Base-by-base conservation (phyloP, 2,888 invertebrate species). In the Cabera pusaria region DNA sequence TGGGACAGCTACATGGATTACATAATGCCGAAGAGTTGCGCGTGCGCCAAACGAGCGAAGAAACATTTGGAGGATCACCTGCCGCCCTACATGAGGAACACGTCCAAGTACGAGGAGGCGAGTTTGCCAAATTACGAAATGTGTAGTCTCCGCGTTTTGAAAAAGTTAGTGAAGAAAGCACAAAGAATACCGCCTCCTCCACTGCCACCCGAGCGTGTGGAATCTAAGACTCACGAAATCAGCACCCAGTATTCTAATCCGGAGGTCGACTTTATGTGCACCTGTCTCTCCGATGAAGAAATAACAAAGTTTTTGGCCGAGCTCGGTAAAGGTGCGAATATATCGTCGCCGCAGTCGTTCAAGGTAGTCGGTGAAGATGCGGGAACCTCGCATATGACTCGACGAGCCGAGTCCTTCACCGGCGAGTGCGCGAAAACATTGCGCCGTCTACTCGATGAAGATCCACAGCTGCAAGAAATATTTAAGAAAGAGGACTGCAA, bases 51-150 rank as follows among this genome's bases (percentile, higher is more conserved):
- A 54, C 57, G 32, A 24, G 73, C 71, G 1, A 83, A 82, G 48
- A 81, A 82, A 48, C 65, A 76, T 55, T 63, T 85, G 17, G 22
- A 56, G 12, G 78, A 80, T 33, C 72, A 83, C 51, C 47, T 86
- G 14, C 87, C 87, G 1, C 51, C 72, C 2, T 87, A 86, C 37
- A 86, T 86, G 86, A 65, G 56, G 39, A 73, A 61, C 6, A 66
- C 56, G 64, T 84, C 84, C 1, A 38, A 18, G 6, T 86, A 55
- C 43, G 71, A 71, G 1, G 36, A 57, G 4, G 61, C 71, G 3
- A 66, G 70, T 7, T 52, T 85, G 31, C 76, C 72, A 0, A 57
- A 79, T 42, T 87, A 87, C 51, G 70, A 80, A 51, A 52, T 51
- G 1, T 82, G 82, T 51, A 55, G 73, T 2, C 1, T 75, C 0